Conservation (phyloP, 2,113 vertebrate genomes). For the Psephotus haematonotus region DNA sequence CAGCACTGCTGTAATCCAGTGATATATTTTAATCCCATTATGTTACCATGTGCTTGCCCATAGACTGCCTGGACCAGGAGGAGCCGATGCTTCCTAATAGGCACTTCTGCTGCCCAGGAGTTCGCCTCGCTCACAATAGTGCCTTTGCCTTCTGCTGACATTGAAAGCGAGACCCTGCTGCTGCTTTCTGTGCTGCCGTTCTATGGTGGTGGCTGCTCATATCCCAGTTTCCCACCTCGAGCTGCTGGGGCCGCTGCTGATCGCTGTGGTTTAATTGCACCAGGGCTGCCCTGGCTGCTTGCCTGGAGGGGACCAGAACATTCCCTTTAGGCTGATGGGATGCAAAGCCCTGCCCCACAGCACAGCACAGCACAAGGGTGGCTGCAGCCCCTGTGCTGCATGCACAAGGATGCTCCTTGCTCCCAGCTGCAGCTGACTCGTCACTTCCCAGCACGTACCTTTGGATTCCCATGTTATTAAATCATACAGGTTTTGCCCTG, state of each 20-base stretch:
- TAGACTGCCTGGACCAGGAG: background rate
- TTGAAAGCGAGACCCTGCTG: background rate
- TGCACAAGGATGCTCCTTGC: background rate
- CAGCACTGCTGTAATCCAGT: slow-evolving; percentile 6
- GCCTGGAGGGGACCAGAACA: background rate
- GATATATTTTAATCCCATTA: slow-evolving; percentile 65
- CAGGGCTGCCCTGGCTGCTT: background rate
- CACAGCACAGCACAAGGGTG: rapidly evolving
- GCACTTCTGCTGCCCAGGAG: slow-evolving; percentile 13
- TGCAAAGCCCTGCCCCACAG: rapidly evolving
- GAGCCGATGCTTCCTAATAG: slow-evolving; percentile 53
- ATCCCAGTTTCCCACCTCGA: background rate
- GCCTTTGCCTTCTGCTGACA: background rate
- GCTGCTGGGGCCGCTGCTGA: background rate
- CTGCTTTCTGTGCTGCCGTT: background rate
- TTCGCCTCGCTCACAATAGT: background rate
- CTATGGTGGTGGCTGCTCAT: background rate
- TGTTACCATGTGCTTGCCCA: slow-evolving; percentile 27
- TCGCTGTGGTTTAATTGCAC: background rate
- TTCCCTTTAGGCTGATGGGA: background rate
- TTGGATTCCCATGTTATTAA: rapidly evolving
- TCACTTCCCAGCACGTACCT: rapidly evolving
- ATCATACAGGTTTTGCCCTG: background rate
- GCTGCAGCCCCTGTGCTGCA: background rate
- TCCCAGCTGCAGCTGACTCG: rapidly evolving